phyloP scores from a whole-genome alignment of 2,113 vertebrate species.

The Noturus placidus region DNA sequence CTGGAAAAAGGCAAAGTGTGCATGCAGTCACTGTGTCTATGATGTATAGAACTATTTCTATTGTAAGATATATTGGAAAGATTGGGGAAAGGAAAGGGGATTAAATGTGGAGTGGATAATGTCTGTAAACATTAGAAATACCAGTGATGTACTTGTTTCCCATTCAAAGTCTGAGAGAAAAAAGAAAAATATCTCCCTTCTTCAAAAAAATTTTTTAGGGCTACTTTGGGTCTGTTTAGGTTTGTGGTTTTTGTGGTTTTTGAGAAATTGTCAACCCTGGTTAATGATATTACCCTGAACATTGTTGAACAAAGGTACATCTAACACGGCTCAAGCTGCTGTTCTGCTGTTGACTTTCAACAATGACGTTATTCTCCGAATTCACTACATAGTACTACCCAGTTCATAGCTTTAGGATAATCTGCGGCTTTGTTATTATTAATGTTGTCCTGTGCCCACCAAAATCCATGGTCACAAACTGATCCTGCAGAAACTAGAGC shows the following conservation, averaged over 20 bases:
- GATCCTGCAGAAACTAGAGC: constrained; percentile 27
- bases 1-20: neutral
- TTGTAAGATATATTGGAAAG: neutral
- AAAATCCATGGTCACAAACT: neutral
- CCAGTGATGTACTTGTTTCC: neutral
- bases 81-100: neutral
- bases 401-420: neutral
- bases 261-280: neutral
- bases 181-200: neutral
- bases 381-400: neutral
- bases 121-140: neutral
- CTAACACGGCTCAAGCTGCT: neutral
- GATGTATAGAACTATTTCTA: neutral
- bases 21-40: neutral
- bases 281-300: neutral
- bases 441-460: neutral
- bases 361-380: neutral
- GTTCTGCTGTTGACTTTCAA: neutral
- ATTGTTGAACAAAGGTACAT: neutral
- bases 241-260: neutral
- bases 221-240: neutral
- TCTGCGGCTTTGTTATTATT: neutral
- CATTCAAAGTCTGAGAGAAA: neutral
- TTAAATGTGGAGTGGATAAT: neutral
- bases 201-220: neutral